Base-by-base conservation (phyloP, 2,888 invertebrate genomes). In the Sceliomorpha sp. region DNA sequence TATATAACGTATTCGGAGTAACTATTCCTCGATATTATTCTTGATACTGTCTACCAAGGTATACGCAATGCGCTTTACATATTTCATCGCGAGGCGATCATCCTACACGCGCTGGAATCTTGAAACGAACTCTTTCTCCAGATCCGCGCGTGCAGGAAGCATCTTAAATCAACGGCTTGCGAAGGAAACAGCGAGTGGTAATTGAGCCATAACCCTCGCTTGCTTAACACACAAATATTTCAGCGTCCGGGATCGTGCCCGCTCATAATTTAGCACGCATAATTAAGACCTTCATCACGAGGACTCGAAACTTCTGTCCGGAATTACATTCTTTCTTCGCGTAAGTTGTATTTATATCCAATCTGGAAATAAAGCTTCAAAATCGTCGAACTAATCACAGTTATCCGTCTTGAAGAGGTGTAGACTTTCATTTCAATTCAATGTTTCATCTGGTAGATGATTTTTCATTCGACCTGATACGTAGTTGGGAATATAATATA, bases 161-260 rank as follows among this genome's bases (percentile, higher is more conserved):
- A 51, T 72, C 76, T 81, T 83, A 83, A 84, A 84, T 83, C 85
- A 86, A 80, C 80, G 77, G 56, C 80, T 77, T 70, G 78, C 82
- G 74, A 79, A 82, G 84, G 78, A 80, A 84, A 83, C 79, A 77
- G 77, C 84, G 64, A 84, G 83, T 81, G 81, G 83, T 85, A 86
- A 85, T 85, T 85, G 85, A 86, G 85, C 82, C 83, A 79, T 86
- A 84, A 85, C 79, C 83, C 78, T 78, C 80, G 81, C 71, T 75
- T 77, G 76, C 78, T 74, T 74, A 82, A 79, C 78, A 67, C 81
- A 79, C 84, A 80, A 84, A 85, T 83, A 85, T 86, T 83, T 86
- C 85, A 84, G 73, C 84, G 75, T 77, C 56, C 77, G 71, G 76
- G 75, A 74, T 77, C 73, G 73, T 71, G 68, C 79, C 81, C 70